Evolutionary conservation across 1,140 invertebrate species (phyloP), one percentile per base, ranked within the genome.

Genomic region (Apis cerana): DNA sequence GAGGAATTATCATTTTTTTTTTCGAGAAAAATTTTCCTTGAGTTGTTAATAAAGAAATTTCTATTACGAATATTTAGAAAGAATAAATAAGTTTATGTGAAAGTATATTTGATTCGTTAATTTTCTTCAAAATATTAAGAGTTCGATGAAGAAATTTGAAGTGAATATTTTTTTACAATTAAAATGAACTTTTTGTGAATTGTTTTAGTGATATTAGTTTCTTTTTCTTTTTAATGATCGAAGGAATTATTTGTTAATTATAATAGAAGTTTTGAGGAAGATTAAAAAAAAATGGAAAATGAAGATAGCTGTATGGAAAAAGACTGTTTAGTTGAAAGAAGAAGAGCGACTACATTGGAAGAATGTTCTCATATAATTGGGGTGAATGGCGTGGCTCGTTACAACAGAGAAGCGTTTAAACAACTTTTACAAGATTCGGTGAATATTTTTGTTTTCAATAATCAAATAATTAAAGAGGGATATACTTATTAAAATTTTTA

Each of bases 351-450:
- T 0, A 93, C 95, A 0, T 89, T 97, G 71, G 95, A 95, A 87
- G 95, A 96, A 69, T 96, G 96, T 80, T 95, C 95, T 1, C 95
- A 96, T 81, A 95, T 96, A 72, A 90, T 97, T 80, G 95, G 95
- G 79, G 94, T 95, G 77, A 91, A 92, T 8, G 94, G 92, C 4
- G 94, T 95, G 11, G 92, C 93, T 68, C 94, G 93, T 76, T 96
- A 96, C 86, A 95, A 93, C 50, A 96, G 94, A 84, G 96, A 97
- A 56, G 88, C 94, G 2, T 95, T 97, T 81, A 95, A 95, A 70
- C 94, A 94, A 80, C 94, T 96, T 27, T 96, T 97, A 86, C 95
- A 96, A 76, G 95, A 96, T 90, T 95, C 96, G 95, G 96, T 97
- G 92, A 93, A 94, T 89, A 8, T 61, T 43, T 33, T 75, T 43